Base-by-base conservation (phyloP, 1,140 invertebrate genomes). In the Macrotrachela quadricornifera region DNA sequence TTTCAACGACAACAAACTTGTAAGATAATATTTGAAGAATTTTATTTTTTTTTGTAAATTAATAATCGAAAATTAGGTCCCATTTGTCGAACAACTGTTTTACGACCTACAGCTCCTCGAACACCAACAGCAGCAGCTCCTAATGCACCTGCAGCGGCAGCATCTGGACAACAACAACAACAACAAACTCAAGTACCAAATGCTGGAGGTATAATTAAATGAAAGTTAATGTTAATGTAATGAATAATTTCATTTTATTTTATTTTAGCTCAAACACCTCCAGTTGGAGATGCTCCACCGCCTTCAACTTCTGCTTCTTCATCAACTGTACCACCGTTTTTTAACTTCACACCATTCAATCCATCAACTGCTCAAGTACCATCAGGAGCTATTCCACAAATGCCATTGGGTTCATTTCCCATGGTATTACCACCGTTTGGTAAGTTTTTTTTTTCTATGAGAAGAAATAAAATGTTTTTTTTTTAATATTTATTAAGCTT, bases 1-100 rank as follows among this genome's bases (percentile, higher is more conserved):
- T 99, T 99, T 71, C 94, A 97, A 73, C 77, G 92, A 12, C 94
- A 99, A 69, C 94, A 99, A 73, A 99, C 92, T 0, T 99, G 94
- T 71, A 30, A 30, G 21, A 4, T 4, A 8, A 30, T 4, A 30
- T 30, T 4, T 30, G 3, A 30, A 30, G 3, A 8, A 30, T 2
- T 30, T 30, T 30, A 30, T 2, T 30, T 30, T 30, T 30, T 8
- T 30, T 8, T 30, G 3, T 30, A 2, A 30, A 30, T 30, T 30
- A 30, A 4, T 8, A 30, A 30, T 30, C 3, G 8, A 4, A 30
- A 2, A 4, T 2, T 30, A 30, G 21, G 21, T 30, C 94, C 94
- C 8, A 99, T 92, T 1, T 99, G 94, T 71, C 77, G 94, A 16
- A 77, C 95, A 46, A 94, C 97, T 71, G 88, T 97, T 61, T 71